These are phyloP conservation scores for Diadumene lineata DNA, from an alignment of 92 coral and sea anemone genomes.

Conservation along the genomic window DNA sequence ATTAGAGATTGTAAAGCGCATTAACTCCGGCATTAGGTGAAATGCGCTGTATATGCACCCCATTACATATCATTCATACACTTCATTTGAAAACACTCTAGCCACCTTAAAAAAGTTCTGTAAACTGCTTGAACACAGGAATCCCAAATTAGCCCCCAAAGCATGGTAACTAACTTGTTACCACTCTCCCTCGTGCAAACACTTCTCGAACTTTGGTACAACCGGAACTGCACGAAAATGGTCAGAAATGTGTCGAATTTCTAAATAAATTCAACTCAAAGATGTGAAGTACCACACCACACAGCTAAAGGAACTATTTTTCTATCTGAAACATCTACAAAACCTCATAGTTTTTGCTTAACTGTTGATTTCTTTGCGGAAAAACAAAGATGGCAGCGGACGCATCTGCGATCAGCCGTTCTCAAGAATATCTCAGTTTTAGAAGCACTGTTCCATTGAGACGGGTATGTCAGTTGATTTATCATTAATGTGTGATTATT, in stretches of 20 bases:
- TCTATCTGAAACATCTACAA: not conserved
- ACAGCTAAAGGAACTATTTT: not conserved
- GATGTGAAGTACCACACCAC: not conserved
- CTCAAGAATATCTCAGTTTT: slow-evolving; percentile 93
- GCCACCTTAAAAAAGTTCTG: not conserved
- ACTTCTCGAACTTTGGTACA: not conserved
- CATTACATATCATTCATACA: too few relatives aligned
- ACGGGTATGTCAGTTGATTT: slow-evolving; percentile 65
- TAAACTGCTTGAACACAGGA: slow-evolving; percentile 5
- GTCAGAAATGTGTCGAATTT: not conserved
- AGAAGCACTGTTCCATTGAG: slow-evolving; percentile 88
- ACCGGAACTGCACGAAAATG: slow-evolving; percentile 12
- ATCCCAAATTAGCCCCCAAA: slow-evolving; percentile 3
- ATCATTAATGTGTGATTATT: too few relatives aligned
- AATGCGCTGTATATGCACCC: too few relatives aligned
- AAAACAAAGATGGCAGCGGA: slow-evolving; percentile 34
- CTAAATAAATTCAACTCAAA: not conserved
- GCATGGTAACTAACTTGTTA: slow-evolving; percentile 2
- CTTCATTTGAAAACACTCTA: too few relatives aligned
- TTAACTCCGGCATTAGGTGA: too few relatives aligned
- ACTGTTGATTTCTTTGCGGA: not conserved
- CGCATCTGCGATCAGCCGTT: slow-evolving; percentile 70
- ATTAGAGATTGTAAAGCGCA: too few relatives aligned
- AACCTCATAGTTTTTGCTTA: not conserved
- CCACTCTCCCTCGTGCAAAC: not conserved